Evolutionary conservation across 2,113 vertebrate species (phyloP).

Genomic region (Neogobius melanostomus): DNA sequence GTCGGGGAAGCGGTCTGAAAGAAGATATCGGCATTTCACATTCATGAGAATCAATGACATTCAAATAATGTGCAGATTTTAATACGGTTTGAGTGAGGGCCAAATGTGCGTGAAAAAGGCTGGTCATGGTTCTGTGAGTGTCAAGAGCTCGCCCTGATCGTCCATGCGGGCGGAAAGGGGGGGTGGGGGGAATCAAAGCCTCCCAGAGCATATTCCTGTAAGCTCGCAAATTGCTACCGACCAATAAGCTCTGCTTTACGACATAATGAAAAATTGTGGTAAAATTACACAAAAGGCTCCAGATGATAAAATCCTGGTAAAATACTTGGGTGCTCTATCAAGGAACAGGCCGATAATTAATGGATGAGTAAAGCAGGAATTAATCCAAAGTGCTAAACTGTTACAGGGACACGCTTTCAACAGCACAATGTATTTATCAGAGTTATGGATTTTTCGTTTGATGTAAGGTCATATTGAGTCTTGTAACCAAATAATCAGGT

Average conservation of each 20-base stretch:
- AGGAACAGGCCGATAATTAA: too few relatives aligned
- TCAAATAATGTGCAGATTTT: constrained; percentile 76
- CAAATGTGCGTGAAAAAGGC: constrained; percentile 52
- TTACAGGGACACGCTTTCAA: too few relatives aligned
- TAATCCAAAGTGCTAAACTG: too few relatives aligned
- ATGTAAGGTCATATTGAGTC: too few relatives aligned
- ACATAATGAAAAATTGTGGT: background rate
- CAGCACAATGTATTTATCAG: too few relatives aligned
- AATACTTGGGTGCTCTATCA: too few relatives aligned
- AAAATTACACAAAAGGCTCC: too few relatives aligned
- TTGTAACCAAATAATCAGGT: too few relatives aligned
- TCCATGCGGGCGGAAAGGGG: constrained; percentile 19
- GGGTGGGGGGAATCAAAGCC: background rate
- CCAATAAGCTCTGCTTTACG: background rate
- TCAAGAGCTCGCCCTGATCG: constrained; percentile 35
- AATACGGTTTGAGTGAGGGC: constrained; percentile 57
- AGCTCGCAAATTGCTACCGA: background rate
- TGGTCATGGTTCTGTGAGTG: constrained; percentile 31
- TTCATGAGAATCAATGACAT: constrained; percentile 80
- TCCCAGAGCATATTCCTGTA: background rate
- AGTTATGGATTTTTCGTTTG: too few relatives aligned
- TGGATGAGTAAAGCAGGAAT: too few relatives aligned
- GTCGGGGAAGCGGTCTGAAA: constrained; percentile 52
- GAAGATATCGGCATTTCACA: constrained; percentile 74
- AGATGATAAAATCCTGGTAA: too few relatives aligned